A percentile compares a stretch with the other conserved stretches of the same genome.
These are phyloP conservation scores for Bubo scandiacus DNA, from an alignment of 2,113 vertebrate species.

Conservation along the genomic window DNA sequence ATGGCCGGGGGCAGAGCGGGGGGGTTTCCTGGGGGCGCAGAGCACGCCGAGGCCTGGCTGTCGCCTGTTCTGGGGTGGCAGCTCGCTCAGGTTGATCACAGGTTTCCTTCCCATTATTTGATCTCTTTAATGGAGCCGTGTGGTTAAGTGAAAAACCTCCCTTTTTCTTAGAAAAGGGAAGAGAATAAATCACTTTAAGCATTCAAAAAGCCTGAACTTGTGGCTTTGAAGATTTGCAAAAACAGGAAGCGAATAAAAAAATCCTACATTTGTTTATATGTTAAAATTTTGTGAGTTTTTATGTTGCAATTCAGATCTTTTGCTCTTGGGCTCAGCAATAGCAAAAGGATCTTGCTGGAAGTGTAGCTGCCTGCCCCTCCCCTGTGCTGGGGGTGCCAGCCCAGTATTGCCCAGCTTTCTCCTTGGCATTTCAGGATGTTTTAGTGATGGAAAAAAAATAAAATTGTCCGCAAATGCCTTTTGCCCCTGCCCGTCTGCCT, in stretches of 20 bases:
- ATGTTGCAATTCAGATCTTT: fast-evolving
- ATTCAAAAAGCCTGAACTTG: background rate
- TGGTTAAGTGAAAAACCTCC: background rate
- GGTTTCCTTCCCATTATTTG: background rate
- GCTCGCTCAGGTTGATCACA: background rate
- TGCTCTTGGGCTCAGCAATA: background rate
- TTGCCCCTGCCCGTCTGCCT: fast-evolving
- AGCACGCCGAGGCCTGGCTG: background rate
- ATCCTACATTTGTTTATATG: background rate
- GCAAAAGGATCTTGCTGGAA: background rate
- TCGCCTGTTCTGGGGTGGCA: fast-evolving
- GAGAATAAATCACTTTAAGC: background rate
- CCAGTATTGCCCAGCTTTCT: fast-evolving
- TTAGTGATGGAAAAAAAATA: background rate
- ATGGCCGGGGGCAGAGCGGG: background rate
- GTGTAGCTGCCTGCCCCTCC: background rate
- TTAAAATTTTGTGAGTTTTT: background rate
- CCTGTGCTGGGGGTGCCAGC: background rate
- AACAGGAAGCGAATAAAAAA: background rate
- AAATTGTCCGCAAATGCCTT: background rate
- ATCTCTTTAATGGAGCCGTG: background rate
- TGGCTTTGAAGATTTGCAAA: background rate
- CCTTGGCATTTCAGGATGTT: background rate
- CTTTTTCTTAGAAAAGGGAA: background rate
- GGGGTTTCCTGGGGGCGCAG: background rate